phyloP scores from a whole-genome alignment of 2,113 vertebrate genomes.

The Apeltes quadracus region DNA sequence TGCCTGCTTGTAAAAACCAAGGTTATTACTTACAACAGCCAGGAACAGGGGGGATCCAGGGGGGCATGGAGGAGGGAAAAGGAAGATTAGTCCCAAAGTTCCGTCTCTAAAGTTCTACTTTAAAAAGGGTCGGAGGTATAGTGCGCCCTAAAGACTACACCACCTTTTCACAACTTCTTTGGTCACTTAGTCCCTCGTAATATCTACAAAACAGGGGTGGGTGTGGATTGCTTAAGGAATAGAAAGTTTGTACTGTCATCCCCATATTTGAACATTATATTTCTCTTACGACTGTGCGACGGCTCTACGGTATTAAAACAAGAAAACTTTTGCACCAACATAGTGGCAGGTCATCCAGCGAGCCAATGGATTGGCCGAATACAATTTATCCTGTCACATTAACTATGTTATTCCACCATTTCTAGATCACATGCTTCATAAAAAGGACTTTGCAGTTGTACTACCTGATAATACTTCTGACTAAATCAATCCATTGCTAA shows the following conservation, averaged over 20 bases:
- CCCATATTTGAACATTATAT: not conserved
- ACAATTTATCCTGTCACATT: not conserved
- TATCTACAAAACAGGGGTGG: not conserved
- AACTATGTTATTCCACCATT: not conserved
- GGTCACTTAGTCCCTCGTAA: too few species aligned
- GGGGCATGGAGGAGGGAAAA: conserved; percentile 38
- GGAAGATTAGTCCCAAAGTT: conserved; percentile 67
- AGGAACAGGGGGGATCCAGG: conserved; percentile 43
- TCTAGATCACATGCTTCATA: not conserved
- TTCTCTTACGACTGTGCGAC: not conserved
- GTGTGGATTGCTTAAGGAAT: not conserved
- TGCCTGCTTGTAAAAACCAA: conserved; percentile 75
- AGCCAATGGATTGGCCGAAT: not conserved
- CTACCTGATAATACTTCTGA: not conserved
- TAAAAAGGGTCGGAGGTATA: not conserved
- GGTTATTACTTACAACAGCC: conserved; percentile 75
- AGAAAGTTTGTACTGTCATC: not conserved
- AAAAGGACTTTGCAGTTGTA: not conserved
- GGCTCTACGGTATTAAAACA: not conserved
- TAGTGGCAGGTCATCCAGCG: not conserved
- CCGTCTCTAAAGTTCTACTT: conserved; percentile 24
- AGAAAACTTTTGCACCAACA: not conserved
- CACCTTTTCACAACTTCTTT: not conserved
- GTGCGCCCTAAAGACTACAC: not conserved
- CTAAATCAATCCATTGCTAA: not conserved